A percentile compares a stretch with the other conserved stretches of the same genome.
Conservation (phyloP, 2,797 vertebrate genomes). For the Melopsittacus undulatus region DNA sequence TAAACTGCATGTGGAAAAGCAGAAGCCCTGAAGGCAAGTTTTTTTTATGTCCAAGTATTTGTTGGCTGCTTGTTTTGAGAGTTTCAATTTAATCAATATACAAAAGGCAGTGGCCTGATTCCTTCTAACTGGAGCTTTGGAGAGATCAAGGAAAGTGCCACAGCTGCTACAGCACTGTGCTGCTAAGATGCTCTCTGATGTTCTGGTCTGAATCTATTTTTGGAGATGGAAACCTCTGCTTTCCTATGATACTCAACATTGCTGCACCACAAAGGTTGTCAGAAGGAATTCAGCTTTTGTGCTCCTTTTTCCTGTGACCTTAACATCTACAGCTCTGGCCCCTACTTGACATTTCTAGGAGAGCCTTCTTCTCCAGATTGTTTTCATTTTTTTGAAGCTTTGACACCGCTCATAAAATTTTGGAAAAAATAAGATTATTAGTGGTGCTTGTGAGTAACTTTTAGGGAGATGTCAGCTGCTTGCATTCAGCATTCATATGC, state of each 20-base stretch:
- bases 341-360: not conserved
- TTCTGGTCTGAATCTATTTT: not conserved
- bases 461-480: slow-evolving; percentile 33
- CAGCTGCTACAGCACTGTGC: not conserved
- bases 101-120: not conserved
- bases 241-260: not conserved
- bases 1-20: not conserved
- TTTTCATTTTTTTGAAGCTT: not conserved
- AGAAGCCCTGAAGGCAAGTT: not conserved
- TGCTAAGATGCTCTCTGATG: not conserved
- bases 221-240: slow-evolving; percentile 3
- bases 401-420: not conserved
- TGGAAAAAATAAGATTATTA: slow-evolving; percentile 29
- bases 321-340: not conserved
- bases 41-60: not conserved
- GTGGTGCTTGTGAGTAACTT: slow-evolving; percentile 19
- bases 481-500: not conserved
- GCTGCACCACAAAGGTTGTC: not conserved
- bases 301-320: not conserved
- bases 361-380: not conserved
- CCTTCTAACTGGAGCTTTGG: not conserved
- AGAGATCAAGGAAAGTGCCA: not conserved
- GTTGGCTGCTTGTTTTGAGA: not conserved
- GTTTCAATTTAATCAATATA: not conserved
- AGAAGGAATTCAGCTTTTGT: not conserved